These are phyloP conservation scores for Dermochelys coriacea DNA, from an alignment of 2,797 vertebrate genomes.

Conservation along the genomic window DNA sequence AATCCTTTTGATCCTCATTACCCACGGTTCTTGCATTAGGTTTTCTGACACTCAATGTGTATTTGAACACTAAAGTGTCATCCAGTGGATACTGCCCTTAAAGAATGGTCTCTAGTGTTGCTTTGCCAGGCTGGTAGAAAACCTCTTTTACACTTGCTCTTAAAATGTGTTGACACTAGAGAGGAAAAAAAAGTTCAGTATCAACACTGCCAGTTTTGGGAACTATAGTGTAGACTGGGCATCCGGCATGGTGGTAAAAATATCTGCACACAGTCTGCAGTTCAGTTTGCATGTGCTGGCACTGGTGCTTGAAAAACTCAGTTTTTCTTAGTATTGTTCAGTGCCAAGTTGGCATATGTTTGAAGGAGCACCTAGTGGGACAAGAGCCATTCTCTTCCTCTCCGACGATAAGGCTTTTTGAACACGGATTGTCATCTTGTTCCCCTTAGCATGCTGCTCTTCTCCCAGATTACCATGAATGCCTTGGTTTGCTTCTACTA, in stretches of 20 bases:
- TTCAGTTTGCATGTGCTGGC: background rate
- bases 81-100: background rate
- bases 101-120: background rate
- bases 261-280: background rate
- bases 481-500: background rate
- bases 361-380: background rate
- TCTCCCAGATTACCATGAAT: background rate
- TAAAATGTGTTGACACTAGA: background rate
- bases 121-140: background rate
- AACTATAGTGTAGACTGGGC: background rate
- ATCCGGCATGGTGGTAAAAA: background rate
- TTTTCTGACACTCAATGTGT: background rate
- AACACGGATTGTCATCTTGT: rapidly evolving
- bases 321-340: constrained; percentile 34
- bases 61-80: background rate
- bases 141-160: background rate
- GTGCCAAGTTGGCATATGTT: background rate
- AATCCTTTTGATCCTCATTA: background rate
- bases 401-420: rapidly evolving
- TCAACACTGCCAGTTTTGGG: background rate
- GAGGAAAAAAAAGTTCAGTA: background rate
- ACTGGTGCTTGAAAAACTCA: background rate
- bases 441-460: background rate
- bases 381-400: background rate
- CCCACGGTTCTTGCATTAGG: background rate